phyloP scores from a whole-genome alignment of 2,113 vertebrate species.

The Odobenus rosmarus region DNA sequence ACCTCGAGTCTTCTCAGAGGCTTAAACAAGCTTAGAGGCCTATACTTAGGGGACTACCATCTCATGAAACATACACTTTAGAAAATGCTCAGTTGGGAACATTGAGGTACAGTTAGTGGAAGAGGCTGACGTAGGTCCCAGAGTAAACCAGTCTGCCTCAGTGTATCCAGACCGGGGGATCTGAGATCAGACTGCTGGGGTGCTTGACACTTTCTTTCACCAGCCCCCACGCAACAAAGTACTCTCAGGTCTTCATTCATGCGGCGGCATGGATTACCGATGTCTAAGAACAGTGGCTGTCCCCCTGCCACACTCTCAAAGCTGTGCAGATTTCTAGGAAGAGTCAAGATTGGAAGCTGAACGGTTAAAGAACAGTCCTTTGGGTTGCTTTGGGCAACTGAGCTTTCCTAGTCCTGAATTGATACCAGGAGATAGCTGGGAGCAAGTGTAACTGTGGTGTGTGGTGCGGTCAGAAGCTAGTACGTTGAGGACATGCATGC shows the following conservation, averaged over 20 bases:
- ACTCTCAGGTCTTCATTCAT: not conserved
- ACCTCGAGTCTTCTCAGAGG: not conserved
- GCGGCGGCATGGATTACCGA: not conserved
- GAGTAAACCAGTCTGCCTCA: not conserved
- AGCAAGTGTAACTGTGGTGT: rapidly evolving
- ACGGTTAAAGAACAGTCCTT: not conserved
- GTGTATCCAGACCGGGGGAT: not conserved
- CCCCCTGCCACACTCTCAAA: not conserved
- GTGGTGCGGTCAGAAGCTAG: not conserved
- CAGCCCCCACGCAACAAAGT: not conserved
- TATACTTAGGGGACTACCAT: not conserved
- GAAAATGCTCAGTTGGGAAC: not conserved
- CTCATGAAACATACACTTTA: not conserved
- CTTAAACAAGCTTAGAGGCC: not conserved
- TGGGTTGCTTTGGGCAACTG: not conserved
- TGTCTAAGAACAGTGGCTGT: not conserved
- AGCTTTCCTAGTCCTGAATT: not conserved
- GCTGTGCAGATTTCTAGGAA: not conserved
- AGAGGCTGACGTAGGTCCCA: rapidly evolving
- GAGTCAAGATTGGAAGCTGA: not conserved
- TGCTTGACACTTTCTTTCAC: not conserved
- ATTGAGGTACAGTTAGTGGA: not conserved
- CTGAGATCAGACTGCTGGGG: not conserved
- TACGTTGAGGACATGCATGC: not conserved
- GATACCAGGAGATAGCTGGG: not conserved